These are phyloP conservation scores for Panzeria rudis DNA, from an alignment of 2,888 invertebrate genomes.

Conservation along the genomic window DNA sequence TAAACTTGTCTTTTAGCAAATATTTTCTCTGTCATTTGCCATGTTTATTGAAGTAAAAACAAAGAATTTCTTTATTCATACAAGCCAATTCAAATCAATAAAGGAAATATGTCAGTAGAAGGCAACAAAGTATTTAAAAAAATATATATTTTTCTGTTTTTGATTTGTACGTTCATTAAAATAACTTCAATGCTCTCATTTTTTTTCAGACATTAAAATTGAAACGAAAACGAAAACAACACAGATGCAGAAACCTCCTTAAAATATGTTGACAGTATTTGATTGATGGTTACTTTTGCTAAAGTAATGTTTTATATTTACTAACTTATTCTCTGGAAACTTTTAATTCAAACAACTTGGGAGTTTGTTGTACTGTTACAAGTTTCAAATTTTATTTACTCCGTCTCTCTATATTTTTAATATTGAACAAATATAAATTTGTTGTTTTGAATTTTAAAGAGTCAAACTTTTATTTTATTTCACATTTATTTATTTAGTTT, in stretches of 20 bases:
- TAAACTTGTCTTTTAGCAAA: background rate
- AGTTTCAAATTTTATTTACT: slow-evolving; percentile 1
- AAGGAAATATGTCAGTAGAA: slow-evolving; percentile 32
- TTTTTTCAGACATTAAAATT: background rate
- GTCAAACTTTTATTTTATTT: slow-evolving; percentile 34
- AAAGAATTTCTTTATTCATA: background rate
- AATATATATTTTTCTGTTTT: slow-evolving; percentile 34
- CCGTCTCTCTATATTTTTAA: background rate
- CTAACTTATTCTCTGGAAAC: slow-evolving; percentile 1
- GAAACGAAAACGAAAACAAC: slow-evolving; percentile 12
- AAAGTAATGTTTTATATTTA: slow-evolving; percentile 15
- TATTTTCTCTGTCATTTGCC: background rate
- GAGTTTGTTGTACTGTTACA: slow-evolving; percentile 10
- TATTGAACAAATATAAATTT: slow-evolving; percentile 13
- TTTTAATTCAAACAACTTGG: slow-evolving; percentile 27
- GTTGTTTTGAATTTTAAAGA: slow-evolving; percentile 13
- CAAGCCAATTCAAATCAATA: slow-evolving; percentile 44
- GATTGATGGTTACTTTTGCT: slow-evolving; percentile 51
- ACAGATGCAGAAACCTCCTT: background rate
- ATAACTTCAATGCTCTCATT: background rate
- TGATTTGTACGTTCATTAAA: slow-evolving; percentile 50
- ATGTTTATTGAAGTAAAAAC: background rate
- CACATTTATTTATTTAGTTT: background rate
- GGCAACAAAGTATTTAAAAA: background rate
- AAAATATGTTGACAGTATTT: slow-evolving; percentile 20